A percentile compares a stretch with the other conserved stretches of the same genome.
phyloP scores from a whole-genome alignment of 1,140 invertebrate genomes.

The Hydropsyche tenuis region DNA sequence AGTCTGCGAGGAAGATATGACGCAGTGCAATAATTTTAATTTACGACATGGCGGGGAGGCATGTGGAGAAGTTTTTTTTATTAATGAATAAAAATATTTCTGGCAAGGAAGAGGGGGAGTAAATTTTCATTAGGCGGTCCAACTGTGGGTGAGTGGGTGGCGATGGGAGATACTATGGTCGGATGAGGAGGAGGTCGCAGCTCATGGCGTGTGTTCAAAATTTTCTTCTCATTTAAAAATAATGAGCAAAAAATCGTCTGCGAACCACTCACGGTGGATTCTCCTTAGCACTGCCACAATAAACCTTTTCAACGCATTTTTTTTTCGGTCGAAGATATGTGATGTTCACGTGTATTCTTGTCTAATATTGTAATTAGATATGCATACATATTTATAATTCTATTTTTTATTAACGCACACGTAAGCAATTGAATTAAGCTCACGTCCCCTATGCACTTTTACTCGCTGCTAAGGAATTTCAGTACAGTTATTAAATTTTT shows the following conservation, averaged over 20 bases:
- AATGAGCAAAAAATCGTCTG: constrained; percentile 35
- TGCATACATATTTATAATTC: too few species aligned
- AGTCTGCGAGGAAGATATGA: constrained; percentile 40
- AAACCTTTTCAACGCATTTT: neutral
- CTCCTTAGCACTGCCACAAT: neutral
- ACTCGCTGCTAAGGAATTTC: too few species aligned
- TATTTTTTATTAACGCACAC: too few species aligned
- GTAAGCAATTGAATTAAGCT: too few species aligned
- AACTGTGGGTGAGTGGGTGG: constrained; percentile 1
- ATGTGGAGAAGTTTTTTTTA: constrained; percentile 46
- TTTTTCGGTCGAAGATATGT: neutral
- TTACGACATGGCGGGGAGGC: constrained; percentile 42
- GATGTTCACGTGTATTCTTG: neutral
- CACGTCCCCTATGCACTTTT: too few species aligned
- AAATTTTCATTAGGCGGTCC: constrained; percentile 35
- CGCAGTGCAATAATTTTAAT: constrained; percentile 49
- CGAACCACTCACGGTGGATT: constrained; percentile 6
- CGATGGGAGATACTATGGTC: neutral
- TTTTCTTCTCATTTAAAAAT: constrained; percentile 36
- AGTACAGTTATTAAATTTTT: neutral
- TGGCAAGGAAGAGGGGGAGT: constrained; percentile 35
- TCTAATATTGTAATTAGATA: neutral
- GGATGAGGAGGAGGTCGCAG: constrained; percentile 10
- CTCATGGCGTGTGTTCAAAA: constrained; percentile 30
- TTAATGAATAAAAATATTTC: constrained; percentile 48